Percentiles rank a stretch among this genome's conserved stretches.
phyloP scores from a whole-genome alignment of 2,797 vertebrate species.

The Channallabes apus region DNA sequence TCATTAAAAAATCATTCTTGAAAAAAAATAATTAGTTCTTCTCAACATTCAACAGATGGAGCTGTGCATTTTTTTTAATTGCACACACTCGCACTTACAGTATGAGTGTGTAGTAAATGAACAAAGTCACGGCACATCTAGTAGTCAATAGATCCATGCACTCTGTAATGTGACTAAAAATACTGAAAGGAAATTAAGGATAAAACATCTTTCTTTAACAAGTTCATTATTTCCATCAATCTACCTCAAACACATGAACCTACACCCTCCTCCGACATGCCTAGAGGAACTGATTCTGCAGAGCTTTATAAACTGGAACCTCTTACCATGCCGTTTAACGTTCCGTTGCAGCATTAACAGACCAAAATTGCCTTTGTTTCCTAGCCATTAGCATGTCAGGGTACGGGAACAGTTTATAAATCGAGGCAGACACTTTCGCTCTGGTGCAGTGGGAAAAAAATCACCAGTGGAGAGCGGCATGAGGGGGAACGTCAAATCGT shows the following conservation, averaged over 20 bases:
- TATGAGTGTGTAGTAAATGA: too few relatives aligned
- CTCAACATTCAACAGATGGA: too few relatives aligned
- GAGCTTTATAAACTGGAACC: not conserved
- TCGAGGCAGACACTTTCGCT: not conserved
- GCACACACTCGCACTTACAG: too few relatives aligned
- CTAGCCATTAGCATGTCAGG: not conserved
- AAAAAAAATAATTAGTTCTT: too few relatives aligned
- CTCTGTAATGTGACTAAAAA: not conserved
- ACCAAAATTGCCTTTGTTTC: not conserved
- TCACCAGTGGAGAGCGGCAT: not conserved
- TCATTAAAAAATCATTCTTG: too few relatives aligned
- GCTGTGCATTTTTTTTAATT: too few relatives aligned
- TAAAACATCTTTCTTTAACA: not conserved
- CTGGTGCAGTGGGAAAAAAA: not conserved
- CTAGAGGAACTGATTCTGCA: not conserved
- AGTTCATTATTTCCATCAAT: not conserved
- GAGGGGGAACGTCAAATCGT: constrained; percentile 12
- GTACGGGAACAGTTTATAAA: not conserved
- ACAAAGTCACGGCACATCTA: too few relatives aligned
- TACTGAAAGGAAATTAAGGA: not conserved
- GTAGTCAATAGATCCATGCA: not conserved
- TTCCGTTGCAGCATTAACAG: not conserved
- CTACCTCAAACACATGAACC: not conserved
- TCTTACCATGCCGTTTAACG: too few relatives aligned
- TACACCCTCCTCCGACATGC: not conserved